phyloP scores from a whole-genome alignment of 2,888 invertebrate species.

The Raillietiella orientalis region DNA sequence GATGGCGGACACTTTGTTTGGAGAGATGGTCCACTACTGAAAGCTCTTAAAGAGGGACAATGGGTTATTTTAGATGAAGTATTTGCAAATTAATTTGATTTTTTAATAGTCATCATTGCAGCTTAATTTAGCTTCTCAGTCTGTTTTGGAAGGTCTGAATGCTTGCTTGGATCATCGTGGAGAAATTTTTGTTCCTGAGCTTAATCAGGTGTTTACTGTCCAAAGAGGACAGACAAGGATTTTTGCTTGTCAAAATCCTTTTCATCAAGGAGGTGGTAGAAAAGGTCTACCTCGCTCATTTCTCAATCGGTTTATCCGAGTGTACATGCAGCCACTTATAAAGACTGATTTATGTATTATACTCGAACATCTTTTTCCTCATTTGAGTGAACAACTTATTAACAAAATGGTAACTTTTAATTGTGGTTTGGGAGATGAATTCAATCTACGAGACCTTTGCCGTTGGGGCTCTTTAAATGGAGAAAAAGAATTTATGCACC shows the following conservation, averaged over 20 bases:
- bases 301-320: constrained; percentile 67
- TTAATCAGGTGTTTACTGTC: constrained; percentile 51
- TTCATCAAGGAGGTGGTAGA: constrained; percentile 76
- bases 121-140: constrained; percentile 88
- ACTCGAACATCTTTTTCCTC: constrained; percentile 25
- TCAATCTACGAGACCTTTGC: constrained; percentile 75
- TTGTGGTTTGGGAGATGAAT: constrained; percentile 33
- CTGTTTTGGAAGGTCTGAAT: constrained; percentile 89
- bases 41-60: constrained; percentile 60
- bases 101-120: constrained; percentile 9
- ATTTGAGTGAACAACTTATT: constrained; percentile 23
- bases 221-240: constrained; percentile 32
- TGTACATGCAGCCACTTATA: constrained; percentile 23
- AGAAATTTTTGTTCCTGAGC: constrained; percentile 78
- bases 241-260: constrained; percentile 93
- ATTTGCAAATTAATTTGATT: constrained; percentile 4
- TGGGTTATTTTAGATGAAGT: constrained; percentile 91
- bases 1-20: constrained; percentile 62
- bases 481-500: constrained; percentile 8
- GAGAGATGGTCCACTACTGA: constrained; percentile 80
- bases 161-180: constrained; percentile 93
- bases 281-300: constrained; percentile 88
- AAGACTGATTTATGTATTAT: constrained; percentile 28
- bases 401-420: constrained; percentile 46
- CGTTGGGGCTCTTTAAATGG: constrained; percentile 51